Conservation (phyloP, 2,797 vertebrate genomes). For the Paratrypauchen microcephalus region DNA sequence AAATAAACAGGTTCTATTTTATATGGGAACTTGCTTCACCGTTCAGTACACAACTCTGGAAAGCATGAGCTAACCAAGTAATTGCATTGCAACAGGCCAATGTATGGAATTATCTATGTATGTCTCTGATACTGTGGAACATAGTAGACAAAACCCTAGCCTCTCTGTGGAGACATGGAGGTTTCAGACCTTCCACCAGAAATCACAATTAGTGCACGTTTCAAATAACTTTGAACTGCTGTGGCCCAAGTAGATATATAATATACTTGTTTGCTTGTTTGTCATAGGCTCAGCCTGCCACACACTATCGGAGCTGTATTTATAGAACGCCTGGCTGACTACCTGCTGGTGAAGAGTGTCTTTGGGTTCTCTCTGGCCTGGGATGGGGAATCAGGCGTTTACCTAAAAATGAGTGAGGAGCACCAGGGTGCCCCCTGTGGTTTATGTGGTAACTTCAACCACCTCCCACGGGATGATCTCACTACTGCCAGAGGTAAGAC, state of each 20-base stretch:
- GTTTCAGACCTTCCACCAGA: not conserved
- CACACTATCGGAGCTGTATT: constrained; percentile 89
- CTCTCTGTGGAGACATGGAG: not conserved
- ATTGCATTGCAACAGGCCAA: too few relatives aligned
- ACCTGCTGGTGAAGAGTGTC: constrained; percentile 94
- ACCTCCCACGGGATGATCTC: constrained; percentile 89
- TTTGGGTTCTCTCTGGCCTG: constrained; percentile 98
- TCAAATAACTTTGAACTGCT: not conserved
- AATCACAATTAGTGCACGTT: not conserved
- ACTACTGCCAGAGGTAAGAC: constrained; percentile 86
- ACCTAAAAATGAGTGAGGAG: constrained; percentile 93
- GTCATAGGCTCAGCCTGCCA: constrained; percentile 84
- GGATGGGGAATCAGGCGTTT: constrained; percentile 94
- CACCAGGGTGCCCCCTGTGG: constrained; percentile 91
- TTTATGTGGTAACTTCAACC: constrained; percentile 96
- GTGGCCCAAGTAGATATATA: not conserved
- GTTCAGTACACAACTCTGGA: too few relatives aligned
- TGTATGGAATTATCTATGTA: too few relatives aligned
- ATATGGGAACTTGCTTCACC: too few relatives aligned
- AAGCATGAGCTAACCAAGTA: too few relatives aligned
- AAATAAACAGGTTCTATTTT: too few relatives aligned
- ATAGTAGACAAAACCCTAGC: not conserved
- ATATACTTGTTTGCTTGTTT: constrained; percentile 20
- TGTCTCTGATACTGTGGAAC: too few relatives aligned
- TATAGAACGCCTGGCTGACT: constrained; percentile 93